A percentile compares a stretch with the other conserved stretches of the same genome.
Conservation (phyloP, 2,797 vertebrate genomes). For the Phrynocephalus vlangalii region DNA sequence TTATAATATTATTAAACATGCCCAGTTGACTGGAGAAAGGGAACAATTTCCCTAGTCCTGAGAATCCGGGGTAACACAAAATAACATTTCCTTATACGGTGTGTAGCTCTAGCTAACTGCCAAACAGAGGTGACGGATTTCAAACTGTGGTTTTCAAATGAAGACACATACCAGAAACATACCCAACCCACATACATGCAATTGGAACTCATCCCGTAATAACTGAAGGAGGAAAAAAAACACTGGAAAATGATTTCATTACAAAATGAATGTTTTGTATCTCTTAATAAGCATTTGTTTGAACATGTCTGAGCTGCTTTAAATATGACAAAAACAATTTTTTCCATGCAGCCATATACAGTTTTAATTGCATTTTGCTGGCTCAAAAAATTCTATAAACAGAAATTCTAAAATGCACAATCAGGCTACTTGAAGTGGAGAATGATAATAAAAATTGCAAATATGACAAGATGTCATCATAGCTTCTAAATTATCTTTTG, state of each 20-base stretch:
- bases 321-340: background rate
- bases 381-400: background rate
- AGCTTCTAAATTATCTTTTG: background rate
- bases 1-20: background rate
- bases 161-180: background rate
- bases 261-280: conserved; percentile 14
- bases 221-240: background rate
- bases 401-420: background rate
- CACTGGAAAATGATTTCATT: background rate
- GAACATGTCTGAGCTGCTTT: background rate
- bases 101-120: background rate
- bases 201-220: background rate
- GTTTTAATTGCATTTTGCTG: background rate
- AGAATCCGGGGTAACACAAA: background rate
- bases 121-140: conserved; percentile 15
- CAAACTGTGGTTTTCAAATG: conserved; percentile 15
- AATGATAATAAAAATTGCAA: background rate
- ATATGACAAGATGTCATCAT: background rate
- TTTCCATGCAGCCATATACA: background rate
- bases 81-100: conserved; percentile 23
- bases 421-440: background rate
- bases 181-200: background rate
- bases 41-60: background rate
- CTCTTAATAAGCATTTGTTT: background rate
- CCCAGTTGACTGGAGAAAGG: background rate